Evolutionary conservation across 2,888 invertebrate genomes (phyloP), one percentile per base, ranked within the genome.

Genomic region (Bellardia bayeri): DNA sequence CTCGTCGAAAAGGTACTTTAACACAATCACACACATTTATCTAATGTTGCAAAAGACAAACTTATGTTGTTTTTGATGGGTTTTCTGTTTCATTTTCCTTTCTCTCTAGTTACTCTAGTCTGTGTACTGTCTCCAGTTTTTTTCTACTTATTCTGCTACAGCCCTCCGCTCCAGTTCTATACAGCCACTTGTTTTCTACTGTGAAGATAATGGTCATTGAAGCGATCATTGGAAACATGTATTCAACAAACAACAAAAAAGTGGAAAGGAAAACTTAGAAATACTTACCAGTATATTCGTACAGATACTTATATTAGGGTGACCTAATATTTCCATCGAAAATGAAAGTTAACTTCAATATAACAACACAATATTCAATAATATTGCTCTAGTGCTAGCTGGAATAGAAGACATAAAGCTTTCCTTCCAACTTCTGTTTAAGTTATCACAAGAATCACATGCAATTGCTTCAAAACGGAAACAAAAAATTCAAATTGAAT

Each of bases 11-110:
- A 69, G 87, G 84, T 81, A 87, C 87, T 85, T 82, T 74, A 69
- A 74, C 54, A 61, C 78, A 87, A 87, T 85, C 78, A 79, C 74
- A 85, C 81, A 79, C 87, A 87, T 87, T 82, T 69, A 85, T 85
- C 78, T 78, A 79, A 74, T 79, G 51, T 51, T 66, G 76, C 45
- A 8, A 72, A 78, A 81, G 83, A 80, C 80, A 83, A 76, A 84
- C 80, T 84, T 80, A 80, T 75, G 80, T 87, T 72, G 81, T 69
- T 84, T 80, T 81, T 72, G 72, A 84, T 78, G 61, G 64, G 16
- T 76, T 69, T 74, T 72, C n/a, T 16, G 30, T 33, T 69, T 33
- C 14, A 63, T 58, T 33, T 69, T 33, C 14, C 63, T 58, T 58
- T 61, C 16, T 69, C 40, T 33, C 45, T 58, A 23, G 16, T 51